Conservation (phyloP, 37 sponge, comb jelly and placozoan genomes). For the Aplysina aerophoba region DNA sequence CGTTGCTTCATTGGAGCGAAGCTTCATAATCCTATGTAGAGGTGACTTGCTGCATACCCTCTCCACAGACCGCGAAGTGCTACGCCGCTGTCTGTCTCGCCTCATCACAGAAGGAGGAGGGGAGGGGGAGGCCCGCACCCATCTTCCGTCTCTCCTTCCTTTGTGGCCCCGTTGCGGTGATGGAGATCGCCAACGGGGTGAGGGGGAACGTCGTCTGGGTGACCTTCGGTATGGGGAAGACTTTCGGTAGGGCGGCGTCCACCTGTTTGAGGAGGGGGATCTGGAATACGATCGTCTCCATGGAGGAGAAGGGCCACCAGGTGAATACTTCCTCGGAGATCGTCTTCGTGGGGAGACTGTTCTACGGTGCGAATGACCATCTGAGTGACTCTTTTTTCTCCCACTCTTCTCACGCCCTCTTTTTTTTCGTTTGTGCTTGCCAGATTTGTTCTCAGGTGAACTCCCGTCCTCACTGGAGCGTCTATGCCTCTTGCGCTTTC, state of each 20-base stretch:
- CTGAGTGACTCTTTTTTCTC: background rate
- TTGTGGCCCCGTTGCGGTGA: background rate
- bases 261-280: no score
- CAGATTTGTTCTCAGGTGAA: background rate
- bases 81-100: background rate
- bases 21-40: background rate
- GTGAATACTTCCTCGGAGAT: background rate
- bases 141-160: background rate
- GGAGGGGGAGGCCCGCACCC: background rate
- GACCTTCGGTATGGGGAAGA: no score
- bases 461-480: background rate
- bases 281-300: background rate
- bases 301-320: constrained; percentile 3
- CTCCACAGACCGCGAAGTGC: background rate
- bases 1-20: background rate
- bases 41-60: background rate
- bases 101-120: background rate
- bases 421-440: background rate
- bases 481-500: constrained; percentile 8
- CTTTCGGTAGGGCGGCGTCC: no score
- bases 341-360: background rate
- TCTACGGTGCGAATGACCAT: background rate
- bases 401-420: background rate
- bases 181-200: background rate
- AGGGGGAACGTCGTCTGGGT: background rate